Conservation (phyloP, 2,113 vertebrate genomes). For the Myocastor coypus region DNA sequence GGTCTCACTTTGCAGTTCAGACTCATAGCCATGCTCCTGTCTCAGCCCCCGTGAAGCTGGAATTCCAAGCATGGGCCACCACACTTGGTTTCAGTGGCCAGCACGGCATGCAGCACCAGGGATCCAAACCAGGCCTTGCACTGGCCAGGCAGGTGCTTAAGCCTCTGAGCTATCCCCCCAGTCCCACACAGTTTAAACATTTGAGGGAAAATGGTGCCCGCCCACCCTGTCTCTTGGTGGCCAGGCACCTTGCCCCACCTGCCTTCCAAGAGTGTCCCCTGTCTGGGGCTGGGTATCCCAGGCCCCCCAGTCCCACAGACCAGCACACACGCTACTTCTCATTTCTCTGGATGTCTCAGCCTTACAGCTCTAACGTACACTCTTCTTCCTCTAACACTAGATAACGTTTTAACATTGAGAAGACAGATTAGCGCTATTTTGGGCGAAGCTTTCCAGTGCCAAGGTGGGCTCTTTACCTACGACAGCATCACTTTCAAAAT, state of each 20-base stretch:
- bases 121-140: too few relatives aligned
- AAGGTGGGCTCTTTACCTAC: not conserved
- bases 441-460: constrained; percentile 1
- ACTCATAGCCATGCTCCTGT: too few relatives aligned
- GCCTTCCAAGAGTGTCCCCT: not conserved
- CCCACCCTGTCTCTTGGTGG: not conserved
- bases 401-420: constrained; percentile 8
- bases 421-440: not conserved
- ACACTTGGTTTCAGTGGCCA: too few relatives aligned
- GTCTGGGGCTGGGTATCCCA: not conserved
- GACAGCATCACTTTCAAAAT: not conserved
- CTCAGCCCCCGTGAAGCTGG: too few relatives aligned
- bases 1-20: too few relatives aligned
- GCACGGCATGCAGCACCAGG: too few relatives aligned
- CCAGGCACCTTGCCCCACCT: not conserved
- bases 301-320: not conserved
- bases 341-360: not conserved
- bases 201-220: not conserved
- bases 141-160: too few relatives aligned
- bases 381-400: not conserved
- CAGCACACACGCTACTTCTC: not conserved
- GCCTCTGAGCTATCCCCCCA: too few relatives aligned
- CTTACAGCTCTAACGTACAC: not conserved
- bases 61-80: too few relatives aligned
- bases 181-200: not conserved